A percentile compares a stretch with the other conserved stretches of the same genome.
Evolutionary conservation across 2,888 invertebrate species (phyloP).

Genomic region (Mythimna loreyi): DNA sequence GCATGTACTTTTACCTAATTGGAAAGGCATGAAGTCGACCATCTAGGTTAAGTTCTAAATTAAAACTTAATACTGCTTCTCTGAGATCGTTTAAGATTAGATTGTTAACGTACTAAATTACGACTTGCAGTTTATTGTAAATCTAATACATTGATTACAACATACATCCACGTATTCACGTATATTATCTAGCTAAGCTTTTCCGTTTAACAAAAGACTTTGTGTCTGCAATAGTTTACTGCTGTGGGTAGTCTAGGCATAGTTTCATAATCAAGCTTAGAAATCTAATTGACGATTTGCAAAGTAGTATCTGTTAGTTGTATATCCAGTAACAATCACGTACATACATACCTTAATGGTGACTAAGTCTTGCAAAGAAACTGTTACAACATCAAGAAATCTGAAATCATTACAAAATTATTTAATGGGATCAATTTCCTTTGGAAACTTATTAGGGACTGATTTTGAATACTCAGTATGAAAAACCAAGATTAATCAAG

Average conservation of each 20-base stretch:
- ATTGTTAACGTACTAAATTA: constrained; percentile 17
- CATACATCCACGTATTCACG: constrained; percentile 7
- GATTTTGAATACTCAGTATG: background rate
- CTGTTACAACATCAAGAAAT: background rate
- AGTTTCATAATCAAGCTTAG: constrained; percentile 30
- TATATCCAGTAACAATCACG: constrained; percentile 20
- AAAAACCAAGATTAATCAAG: background rate
- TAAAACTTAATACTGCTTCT: background rate
- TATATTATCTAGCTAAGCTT: constrained; percentile 21
- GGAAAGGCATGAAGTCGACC: background rate
- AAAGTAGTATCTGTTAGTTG: constrained; percentile 7
- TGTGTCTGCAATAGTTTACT: constrained; percentile 24
- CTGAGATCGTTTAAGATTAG: constrained; percentile 13
- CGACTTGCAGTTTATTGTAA: constrained; percentile 3
- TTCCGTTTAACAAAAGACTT: constrained; percentile 13
- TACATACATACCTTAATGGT: constrained; percentile 11
- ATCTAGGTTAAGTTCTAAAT: constrained; percentile 10
- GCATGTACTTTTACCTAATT: background rate
- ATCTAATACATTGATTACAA: constrained; percentile 29
- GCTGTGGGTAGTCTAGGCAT: constrained; percentile 4
- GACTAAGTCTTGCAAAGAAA: constrained; percentile 14
- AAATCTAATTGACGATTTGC: constrained; percentile 35
- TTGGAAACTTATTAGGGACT: background rate
- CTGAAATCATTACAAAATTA: background rate
- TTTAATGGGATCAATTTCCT: background rate